Base-by-base conservation (phyloP, 2,797 vertebrate species). In the Vireo griseus region DNA sequence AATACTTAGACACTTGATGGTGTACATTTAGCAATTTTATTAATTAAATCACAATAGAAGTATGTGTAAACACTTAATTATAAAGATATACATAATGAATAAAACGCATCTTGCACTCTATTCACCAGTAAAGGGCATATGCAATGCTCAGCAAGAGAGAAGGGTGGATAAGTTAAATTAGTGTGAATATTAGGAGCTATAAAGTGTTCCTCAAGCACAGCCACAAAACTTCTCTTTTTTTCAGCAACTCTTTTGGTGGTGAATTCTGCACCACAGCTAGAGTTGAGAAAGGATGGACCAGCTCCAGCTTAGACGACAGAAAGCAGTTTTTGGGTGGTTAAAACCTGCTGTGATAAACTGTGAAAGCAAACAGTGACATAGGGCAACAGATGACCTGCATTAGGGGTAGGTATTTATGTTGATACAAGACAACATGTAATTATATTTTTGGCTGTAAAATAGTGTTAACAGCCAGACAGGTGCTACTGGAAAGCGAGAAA, bases 321-420 rank as follows among this genome's bases (percentile, higher is more conserved):
- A 95, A 92, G 63, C 92, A 95, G 84, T 88, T 92, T 93, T 94
- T 24, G 75, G 31, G 71, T 89, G 68, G 61, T 89, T 92, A 61
- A 58, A 95, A 90, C 50, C 55, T 29, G 5, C 88, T 88, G 83
- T 65, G 81, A 88, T 92, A 93, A 95, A 97, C 90, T 95, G 90
- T 95, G 90, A 96, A 94, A 79, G 71, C 83, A 96, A 96, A 96
- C 89, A 96, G 86, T 90, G 86, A 67, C 88, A 85, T 0, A 87
- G 94, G 84, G 74, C 84, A 93, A 50, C 65, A 91, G 75, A 79
- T 82, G 78, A 95, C 90, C 94, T 91, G 74, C n/a, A 9, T 86
- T 94, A 77, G 12, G 65, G 95, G 35, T 35, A 96, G 93, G 91
- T 93, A 87, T 94, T 95, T 95, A 85, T 93, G 39, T 94, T 96